A percentile compares a stretch with the other conserved stretches of the same genome.
These are phyloP conservation scores for Lindbergichthys nudifrons DNA, from an alignment of 2,797 vertebrate genomes.

Conservation along the genomic window DNA sequence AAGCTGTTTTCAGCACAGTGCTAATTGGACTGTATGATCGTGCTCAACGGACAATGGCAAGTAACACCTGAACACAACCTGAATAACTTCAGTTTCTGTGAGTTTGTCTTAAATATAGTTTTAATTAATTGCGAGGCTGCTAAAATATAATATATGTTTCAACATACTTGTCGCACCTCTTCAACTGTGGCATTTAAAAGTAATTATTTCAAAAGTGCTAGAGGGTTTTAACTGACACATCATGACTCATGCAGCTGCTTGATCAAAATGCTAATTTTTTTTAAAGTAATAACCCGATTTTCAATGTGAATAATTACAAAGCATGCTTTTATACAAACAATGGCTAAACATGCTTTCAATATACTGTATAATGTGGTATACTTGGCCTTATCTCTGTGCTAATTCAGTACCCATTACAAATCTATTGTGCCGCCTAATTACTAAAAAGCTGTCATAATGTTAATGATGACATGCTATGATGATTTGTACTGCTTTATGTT, in stretches of 20 bases:
- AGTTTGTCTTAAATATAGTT: neutral
- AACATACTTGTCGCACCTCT: conserved; percentile 30
- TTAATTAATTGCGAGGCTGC: conserved; percentile 2
- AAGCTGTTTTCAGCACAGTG: neutral
- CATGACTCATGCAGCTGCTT: conserved; percentile 30
- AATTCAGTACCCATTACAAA: neutral
- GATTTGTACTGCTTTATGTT: conserved; percentile 27
- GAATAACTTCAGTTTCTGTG: neutral
- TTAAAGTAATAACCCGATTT: conserved; percentile 40
- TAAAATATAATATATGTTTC: conserved; percentile 10
- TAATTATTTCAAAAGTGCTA: conserved; percentile 60
- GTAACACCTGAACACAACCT: neutral
- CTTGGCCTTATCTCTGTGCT: conserved; percentile 11
- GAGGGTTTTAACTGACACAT: conserved; percentile 43
- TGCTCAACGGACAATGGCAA: neutral
- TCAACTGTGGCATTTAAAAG: conserved; percentile 56
- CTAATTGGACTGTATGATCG: neutral
- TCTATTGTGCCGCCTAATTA: conserved; percentile 36
- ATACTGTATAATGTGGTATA: neutral
- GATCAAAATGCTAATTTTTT: conserved; percentile 33
- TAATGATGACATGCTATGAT: conserved; percentile 43
- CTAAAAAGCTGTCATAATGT: conserved; percentile 29
- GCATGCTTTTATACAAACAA: neutral
- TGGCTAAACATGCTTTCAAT: conserved; percentile 1
- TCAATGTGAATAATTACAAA: conserved; percentile 17